A percentile compares a stretch with the other conserved stretches of the same genome.
phyloP scores from a whole-genome alignment of 2,113 vertebrate genomes.

The Muntiacus reevesi region DNA sequence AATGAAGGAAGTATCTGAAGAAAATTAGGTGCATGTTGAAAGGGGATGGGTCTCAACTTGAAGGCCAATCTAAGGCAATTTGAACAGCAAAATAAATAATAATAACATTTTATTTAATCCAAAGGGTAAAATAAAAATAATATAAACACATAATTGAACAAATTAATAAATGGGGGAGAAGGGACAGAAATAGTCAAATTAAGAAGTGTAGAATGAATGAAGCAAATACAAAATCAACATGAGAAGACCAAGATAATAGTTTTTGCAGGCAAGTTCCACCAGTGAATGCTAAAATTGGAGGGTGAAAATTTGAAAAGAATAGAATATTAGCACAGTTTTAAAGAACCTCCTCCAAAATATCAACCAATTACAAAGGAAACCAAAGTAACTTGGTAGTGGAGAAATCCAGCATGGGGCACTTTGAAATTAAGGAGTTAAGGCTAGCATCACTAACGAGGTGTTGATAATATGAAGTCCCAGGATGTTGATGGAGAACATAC shows the following conservation, averaged over 20 bases:
- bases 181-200: neutral
- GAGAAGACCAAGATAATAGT: neutral
- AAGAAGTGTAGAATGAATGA: neutral
- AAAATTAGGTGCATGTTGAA: neutral
- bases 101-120: neutral
- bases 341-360: neutral
- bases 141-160: neutral
- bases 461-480: no score
- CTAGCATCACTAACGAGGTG: neutral
- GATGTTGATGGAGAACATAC: neutral
- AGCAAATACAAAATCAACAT: neutral
- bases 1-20: neutral
- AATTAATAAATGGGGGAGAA: neutral
- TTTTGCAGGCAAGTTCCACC: neutral
- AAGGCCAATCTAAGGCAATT: neutral
- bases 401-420: neutral
- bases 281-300: neutral
- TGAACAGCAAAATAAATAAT: neutral
- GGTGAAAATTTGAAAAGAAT: neutral
- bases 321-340: neutral
- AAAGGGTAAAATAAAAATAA: neutral
- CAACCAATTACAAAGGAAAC: neutral
- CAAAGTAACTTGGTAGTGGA: neutral
- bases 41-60: neutral
- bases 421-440: neutral